phyloP scores from a whole-genome alignment of 2,888 invertebrate species.

The Seira ritae region DNA sequence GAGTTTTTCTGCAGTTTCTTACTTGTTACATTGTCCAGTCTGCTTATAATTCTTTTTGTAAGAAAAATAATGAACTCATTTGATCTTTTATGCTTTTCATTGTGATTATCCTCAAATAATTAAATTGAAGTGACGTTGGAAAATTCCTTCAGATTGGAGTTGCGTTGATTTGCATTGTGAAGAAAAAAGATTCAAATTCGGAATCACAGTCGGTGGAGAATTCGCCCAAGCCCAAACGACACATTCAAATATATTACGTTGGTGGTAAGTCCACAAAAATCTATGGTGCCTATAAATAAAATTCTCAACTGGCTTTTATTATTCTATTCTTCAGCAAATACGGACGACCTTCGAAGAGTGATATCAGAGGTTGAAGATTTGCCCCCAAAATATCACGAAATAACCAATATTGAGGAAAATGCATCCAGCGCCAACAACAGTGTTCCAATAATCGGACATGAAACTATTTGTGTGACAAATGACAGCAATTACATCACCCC shows the following conservation, averaged over 20 bases:
- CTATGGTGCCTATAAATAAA: no score
- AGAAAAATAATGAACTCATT: slow-evolving; percentile 5
- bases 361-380: slow-evolving; percentile 19
- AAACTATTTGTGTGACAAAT: no score
- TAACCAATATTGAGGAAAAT: not conserved
- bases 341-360: not conserved
- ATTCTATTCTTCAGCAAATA: not conserved
- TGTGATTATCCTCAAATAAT: not conserved
- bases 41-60: slow-evolving; percentile 35
- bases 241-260: slow-evolving; percentile 48
- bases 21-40: not conserved
- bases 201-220: not conserved
- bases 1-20: no score
- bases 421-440: not conserved
- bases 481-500: no score
- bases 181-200: not conserved
- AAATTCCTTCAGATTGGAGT: not conserved
- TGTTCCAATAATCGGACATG: no score
- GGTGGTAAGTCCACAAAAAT: slow-evolving; percentile 15
- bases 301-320: no score
- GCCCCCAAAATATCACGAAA: slow-evolving; percentile 42
- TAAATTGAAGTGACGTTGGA: no score
- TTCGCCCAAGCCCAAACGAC: not conserved
- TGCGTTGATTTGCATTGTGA: not conserved
- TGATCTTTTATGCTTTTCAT: not conserved